phyloP scores from a whole-genome alignment of 2,113 vertebrate genomes.

The Physeter macrocephalus region DNA sequence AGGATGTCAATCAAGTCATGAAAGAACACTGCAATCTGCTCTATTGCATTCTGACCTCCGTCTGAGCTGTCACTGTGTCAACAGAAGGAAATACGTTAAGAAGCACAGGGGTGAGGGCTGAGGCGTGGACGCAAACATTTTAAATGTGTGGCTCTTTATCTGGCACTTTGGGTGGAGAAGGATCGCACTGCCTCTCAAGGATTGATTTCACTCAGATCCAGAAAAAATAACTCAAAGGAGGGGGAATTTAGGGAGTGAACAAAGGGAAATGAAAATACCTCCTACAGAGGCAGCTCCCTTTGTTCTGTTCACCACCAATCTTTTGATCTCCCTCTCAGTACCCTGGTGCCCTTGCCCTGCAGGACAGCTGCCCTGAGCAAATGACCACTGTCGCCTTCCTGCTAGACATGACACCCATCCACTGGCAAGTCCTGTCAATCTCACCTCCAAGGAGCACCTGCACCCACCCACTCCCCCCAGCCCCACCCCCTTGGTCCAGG shows the following conservation, averaged over 20 bases:
- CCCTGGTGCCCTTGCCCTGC: background rate
- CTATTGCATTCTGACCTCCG: background rate
- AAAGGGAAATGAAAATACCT: background rate
- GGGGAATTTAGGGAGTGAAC: background rate
- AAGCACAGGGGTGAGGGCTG: background rate
- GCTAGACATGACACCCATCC: background rate
- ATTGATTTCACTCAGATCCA: background rate
- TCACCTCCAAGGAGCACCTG: background rate
- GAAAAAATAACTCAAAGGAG: background rate
- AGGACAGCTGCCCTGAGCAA: background rate
- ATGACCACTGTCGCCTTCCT: background rate
- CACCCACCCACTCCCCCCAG: rapidly evolving
- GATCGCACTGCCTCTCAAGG: background rate
- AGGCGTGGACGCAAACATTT: background rate
- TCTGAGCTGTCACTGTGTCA: background rate
- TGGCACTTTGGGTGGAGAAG: background rate
- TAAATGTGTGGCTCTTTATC: background rate
- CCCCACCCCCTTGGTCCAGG: background rate
- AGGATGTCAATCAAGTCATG: background rate
- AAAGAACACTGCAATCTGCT: background rate
- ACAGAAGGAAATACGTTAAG: background rate
- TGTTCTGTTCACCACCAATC: background rate
- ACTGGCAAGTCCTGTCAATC: background rate
- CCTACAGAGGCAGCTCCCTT: background rate
- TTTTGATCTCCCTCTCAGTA: background rate